Conservation (phyloP, 2,797 vertebrate species). For the Sebastes itinus region DNA sequence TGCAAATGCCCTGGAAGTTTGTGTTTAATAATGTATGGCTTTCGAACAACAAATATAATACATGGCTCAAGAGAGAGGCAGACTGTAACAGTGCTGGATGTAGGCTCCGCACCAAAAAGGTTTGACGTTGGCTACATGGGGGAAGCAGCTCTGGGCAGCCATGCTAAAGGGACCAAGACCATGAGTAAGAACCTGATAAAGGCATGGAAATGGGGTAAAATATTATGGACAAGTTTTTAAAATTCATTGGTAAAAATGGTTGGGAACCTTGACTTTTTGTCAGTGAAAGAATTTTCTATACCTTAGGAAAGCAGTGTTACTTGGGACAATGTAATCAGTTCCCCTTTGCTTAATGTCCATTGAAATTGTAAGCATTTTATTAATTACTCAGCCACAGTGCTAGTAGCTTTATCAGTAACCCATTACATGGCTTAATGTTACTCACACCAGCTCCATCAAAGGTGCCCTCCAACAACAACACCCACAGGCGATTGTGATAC, state of each 20-base stretch:
- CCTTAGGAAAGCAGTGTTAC: background rate
- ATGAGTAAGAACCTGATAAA: too few species aligned
- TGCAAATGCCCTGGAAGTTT: too few species aligned
- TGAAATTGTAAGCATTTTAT: background rate
- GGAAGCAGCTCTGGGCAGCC: too few species aligned
- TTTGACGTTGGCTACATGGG: too few species aligned
- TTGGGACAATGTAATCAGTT: background rate
- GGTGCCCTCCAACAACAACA: background rate
- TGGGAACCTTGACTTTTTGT: fast-evolving
- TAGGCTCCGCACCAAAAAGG: too few species aligned
- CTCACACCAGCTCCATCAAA: background rate
- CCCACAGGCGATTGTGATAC: background rate
- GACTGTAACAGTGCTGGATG: fast-evolving
- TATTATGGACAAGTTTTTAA: too few species aligned
- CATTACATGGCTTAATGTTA: background rate
- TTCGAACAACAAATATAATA: too few species aligned
- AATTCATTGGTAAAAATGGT: too few species aligned
- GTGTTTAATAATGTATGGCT: too few species aligned
- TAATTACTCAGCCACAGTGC: background rate
- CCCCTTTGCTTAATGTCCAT: background rate
- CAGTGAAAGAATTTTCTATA: background rate
- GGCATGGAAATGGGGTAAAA: too few species aligned
- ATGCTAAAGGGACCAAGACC: background rate
- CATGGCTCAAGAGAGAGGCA: too few species aligned
- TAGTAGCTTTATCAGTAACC: background rate